Conservation (phyloP, 2,113 vertebrate genomes). For the Acanthisitta chloris region DNA sequence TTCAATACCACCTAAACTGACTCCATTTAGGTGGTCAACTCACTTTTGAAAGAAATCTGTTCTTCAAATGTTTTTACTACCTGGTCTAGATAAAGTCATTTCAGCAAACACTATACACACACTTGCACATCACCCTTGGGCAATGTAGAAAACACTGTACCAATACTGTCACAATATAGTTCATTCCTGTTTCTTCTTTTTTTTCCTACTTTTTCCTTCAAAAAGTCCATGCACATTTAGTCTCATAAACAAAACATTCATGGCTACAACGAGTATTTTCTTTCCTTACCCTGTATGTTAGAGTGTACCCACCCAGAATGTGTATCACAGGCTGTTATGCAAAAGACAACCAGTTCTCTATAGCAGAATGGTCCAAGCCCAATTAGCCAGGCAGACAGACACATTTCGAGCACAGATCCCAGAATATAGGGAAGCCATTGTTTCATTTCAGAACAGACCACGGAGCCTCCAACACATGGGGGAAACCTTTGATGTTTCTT, state of each 20-base stretch:
- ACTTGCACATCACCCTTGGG: neutral
- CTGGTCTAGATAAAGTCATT: neutral
- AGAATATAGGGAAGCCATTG: constrained; percentile 27
- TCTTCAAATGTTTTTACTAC: neutral
- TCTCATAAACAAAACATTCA: neutral
- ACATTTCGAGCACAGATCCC: neutral
- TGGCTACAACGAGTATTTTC: neutral
- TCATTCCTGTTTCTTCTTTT: neutral
- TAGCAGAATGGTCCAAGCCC: neutral
- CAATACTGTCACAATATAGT: neutral
- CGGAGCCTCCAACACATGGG: neutral
- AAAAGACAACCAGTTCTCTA: constrained; percentile 22
- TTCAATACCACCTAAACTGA: neutral
- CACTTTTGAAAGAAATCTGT: neutral
- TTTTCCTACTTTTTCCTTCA: neutral
- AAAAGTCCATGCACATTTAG: neutral
- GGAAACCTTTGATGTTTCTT: neutral
- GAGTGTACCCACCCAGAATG: neutral
- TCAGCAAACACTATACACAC: neutral
- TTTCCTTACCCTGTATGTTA: neutral
- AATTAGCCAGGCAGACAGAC: neutral
- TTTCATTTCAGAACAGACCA: neutral
- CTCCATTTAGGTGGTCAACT: neutral
- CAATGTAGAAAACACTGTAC: neutral
- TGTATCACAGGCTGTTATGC: neutral